phyloP scores from a whole-genome alignment of 2,888 invertebrate species.

The Ectropis crepuscularia region DNA sequence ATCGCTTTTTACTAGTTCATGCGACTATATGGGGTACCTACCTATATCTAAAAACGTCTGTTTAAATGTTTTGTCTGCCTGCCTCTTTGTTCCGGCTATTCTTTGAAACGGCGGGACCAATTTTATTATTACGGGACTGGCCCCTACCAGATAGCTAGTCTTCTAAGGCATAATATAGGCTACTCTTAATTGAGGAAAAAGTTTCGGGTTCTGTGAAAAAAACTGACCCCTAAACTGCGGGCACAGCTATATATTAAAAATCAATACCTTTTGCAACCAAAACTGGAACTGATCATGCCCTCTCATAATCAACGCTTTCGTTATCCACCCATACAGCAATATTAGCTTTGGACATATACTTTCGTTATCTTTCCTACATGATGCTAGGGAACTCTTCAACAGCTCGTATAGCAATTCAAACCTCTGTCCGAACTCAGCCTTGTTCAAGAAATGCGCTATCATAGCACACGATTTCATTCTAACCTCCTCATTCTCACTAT shows the following conservation, averaged over 20 bases:
- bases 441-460: slow-evolving; percentile 85
- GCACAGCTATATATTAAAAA: slow-evolving; percentile 15
- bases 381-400: slow-evolving; percentile 57
- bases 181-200: too few relatives aligned
- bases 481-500: slow-evolving; percentile 58
- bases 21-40: too few relatives aligned
- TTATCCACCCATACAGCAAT: slow-evolving; percentile 71
- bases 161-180: too few relatives aligned
- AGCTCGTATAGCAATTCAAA: slow-evolving; percentile 71
- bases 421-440: slow-evolving; percentile 71
- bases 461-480: slow-evolving; percentile 77
- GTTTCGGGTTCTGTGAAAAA: too few relatives aligned
- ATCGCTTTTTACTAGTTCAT: too few relatives aligned
- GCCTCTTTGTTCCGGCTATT: too few relatives aligned
- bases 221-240: too few relatives aligned
- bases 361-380: slow-evolving; percentile 53
- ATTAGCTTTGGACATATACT: slow-evolving; percentile 61
- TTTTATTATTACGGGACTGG: too few relatives aligned
- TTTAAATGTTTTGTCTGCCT: too few relatives aligned
- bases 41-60: too few relatives aligned
- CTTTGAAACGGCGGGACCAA: too few relatives aligned
- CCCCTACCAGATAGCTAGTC: too few relatives aligned
- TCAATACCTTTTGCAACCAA: slow-evolving; percentile 74
- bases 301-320: slow-evolving; percentile 71
- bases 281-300: slow-evolving; percentile 67